phyloP scores from a whole-genome alignment of 2,113 vertebrate species.

The Ellobius talpinus region DNA sequence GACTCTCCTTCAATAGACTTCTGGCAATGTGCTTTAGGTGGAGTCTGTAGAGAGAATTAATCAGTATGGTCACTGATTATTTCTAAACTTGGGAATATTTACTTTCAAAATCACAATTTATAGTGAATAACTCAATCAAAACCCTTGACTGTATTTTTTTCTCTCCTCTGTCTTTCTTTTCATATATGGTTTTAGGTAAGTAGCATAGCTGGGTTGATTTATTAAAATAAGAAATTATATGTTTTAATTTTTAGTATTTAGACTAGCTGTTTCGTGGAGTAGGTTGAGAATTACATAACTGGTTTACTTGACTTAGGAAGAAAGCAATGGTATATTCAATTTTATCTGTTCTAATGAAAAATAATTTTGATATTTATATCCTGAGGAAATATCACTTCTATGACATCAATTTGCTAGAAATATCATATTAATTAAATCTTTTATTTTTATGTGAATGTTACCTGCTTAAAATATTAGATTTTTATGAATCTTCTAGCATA shows the following conservation, averaged over 20 bases:
- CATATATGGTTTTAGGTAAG: not conserved
- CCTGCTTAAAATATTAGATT: conserved; percentile 38
- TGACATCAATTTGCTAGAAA: not conserved
- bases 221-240: not conserved
- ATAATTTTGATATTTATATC: not conserved
- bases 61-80: not conserved
- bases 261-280: not conserved
- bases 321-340: not conserved
- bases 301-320: conserved; percentile 11
- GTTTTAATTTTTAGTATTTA: not conserved
- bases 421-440: not conserved
- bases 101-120: conserved; percentile 28
- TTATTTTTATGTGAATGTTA: not conserved
- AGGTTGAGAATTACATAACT: not conserved
- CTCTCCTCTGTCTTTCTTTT: not conserved
- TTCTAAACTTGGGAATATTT: conserved; percentile 15
- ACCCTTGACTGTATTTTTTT: not conserved
- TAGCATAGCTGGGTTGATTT: not conserved
- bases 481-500: conserved; percentile 1
- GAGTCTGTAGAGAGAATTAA: conserved; percentile 16
- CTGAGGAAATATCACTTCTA: not conserved
- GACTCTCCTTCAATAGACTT: not conserved
- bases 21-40: not conserved
- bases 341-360: conserved; percentile 13
- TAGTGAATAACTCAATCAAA: not conserved